Conservation (phyloP, 2,113 vertebrate species). For the Halichoerus grypus region DNA sequence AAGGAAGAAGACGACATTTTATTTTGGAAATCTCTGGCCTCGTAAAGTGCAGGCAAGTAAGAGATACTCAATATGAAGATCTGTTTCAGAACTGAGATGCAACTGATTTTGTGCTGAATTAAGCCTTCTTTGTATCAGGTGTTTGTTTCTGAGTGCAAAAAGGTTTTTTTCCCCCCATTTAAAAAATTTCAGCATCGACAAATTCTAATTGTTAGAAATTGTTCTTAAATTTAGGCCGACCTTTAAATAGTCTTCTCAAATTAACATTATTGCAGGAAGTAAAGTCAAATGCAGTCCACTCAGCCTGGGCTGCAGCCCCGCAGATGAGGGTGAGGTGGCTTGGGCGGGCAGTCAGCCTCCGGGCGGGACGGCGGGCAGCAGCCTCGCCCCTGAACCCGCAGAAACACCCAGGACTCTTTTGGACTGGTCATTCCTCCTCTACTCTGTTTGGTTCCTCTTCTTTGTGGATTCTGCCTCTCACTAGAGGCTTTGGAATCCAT, state of each 20-base stretch:
- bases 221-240: slow-evolving; percentile 1
- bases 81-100: neutral
- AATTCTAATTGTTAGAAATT: slow-evolving; percentile 18
- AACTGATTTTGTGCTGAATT: neutral
- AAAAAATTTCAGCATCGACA: neutral
- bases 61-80: neutral
- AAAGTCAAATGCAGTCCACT: neutral
- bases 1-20: slow-evolving; percentile 21
- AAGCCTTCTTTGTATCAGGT: slow-evolving; percentile 40
- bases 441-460: slow-evolving; percentile 25
- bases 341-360: neutral
- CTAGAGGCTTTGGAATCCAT: slow-evolving; percentile 20
- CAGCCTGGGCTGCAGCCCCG: neutral
- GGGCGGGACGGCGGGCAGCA: neutral
- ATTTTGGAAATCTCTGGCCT: slow-evolving; percentile 33
- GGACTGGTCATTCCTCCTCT: slow-evolving; percentile 7
- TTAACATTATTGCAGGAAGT: neutral
- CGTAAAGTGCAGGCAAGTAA: neutral
- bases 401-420: neutral
- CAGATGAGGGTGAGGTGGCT: neutral
- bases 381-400: neutral
- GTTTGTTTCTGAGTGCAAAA: neutral
- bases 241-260: neutral
- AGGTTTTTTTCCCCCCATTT: neutral
- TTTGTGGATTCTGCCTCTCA: neutral